Conservation (phyloP, 2,888 invertebrate species). For the Parnassius apollo region DNA sequence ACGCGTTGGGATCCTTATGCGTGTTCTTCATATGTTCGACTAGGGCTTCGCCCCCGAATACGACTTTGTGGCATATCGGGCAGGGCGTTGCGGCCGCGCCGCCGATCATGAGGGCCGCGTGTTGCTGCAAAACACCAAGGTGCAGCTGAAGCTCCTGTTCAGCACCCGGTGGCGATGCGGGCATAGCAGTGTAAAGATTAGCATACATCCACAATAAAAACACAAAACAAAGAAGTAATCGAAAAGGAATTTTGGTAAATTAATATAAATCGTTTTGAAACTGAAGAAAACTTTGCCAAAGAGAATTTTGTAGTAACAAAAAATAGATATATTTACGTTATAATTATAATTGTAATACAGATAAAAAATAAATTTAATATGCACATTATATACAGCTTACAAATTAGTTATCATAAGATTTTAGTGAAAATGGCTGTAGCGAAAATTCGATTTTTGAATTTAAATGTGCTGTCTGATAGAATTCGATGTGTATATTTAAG, state of each 20-base stretch:
- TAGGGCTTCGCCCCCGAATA: constrained; percentile 94
- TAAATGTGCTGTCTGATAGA: background rate
- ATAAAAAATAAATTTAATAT: background rate
- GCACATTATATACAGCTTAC: constrained; percentile 23
- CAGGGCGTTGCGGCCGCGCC: constrained; percentile 95
- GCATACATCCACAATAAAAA: constrained; percentile 54
- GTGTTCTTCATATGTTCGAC: constrained; percentile 98
- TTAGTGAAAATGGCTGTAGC: constrained; percentile 11
- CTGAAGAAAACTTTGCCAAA: background rate
- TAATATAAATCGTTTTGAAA: constrained; percentile 1
- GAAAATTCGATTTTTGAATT: constrained; percentile 17
- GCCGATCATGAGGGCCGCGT: constrained; percentile 94
- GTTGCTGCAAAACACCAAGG: constrained; percentile 97
- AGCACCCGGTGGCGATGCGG: constrained; percentile 69
- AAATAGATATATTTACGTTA: background rate
- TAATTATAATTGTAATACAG: background rate
- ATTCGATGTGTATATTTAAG: constrained; percentile 26
- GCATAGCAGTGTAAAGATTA: constrained; percentile 66
- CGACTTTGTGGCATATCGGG: constrained; percentile 96
- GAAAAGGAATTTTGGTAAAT: constrained; percentile 12
- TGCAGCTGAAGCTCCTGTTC: constrained; percentile 93
- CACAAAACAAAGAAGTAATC: constrained; percentile 43
- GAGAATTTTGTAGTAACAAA: background rate
- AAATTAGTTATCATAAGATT: too few relatives aligned
- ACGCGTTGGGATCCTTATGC: constrained; percentile 95